Percentiles rank a stretch among this genome's conserved stretches.
These are phyloP conservation scores for Quadriops clusia DNA, from an alignment of 2,888 invertebrate genomes.

Conservation along the genomic window DNA sequence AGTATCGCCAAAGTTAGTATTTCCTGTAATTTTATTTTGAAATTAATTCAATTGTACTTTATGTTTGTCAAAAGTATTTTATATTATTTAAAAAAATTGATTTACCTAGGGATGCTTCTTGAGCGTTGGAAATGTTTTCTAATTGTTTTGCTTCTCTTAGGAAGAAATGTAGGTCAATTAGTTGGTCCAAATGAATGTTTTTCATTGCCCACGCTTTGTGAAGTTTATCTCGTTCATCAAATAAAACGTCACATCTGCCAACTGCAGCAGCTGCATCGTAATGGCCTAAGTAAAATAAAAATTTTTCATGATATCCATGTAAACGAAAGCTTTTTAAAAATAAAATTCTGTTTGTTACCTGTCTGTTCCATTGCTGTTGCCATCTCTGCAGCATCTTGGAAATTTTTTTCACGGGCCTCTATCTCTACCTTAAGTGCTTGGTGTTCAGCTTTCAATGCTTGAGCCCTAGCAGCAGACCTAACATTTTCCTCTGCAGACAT, in stretches of 20 bases:
- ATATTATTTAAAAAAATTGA: too few relatives aligned
- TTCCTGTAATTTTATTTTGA: too few relatives aligned
- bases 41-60: too few relatives aligned
- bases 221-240: slow-evolving; percentile 67
- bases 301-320: slow-evolving; percentile 1
- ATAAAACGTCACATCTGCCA: slow-evolving; percentile 61
- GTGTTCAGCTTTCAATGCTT: slow-evolving; percentile 71
- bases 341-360: slow-evolving; percentile 24
- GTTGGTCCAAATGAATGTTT: slow-evolving; percentile 78
- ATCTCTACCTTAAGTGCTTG: slow-evolving; percentile 74
- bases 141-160: slow-evolving; percentile 86
- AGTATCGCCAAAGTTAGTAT: slow-evolving; percentile 60
- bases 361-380: slow-evolving; percentile 76
- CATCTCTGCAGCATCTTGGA: slow-evolving; percentile 58
- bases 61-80: too few relatives aligned
- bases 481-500: slow-evolving; percentile 73
- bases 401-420: slow-evolving; percentile 76
- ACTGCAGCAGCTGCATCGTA: slow-evolving; percentile 68
- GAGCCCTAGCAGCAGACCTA: slow-evolving; percentile 70
- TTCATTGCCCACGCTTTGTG: slow-evolving; percentile 81
- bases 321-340: not conserved
- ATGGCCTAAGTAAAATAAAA: slow-evolving; percentile 41
- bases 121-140: slow-evolving; percentile 76
- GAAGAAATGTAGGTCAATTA: slow-evolving; percentile 90
- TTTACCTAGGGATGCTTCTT: slow-evolving; percentile 63